These are phyloP conservation scores for Malurus cyaneus DNA, from an alignment of 2,113 vertebrate genomes.

Conservation along the genomic window DNA sequence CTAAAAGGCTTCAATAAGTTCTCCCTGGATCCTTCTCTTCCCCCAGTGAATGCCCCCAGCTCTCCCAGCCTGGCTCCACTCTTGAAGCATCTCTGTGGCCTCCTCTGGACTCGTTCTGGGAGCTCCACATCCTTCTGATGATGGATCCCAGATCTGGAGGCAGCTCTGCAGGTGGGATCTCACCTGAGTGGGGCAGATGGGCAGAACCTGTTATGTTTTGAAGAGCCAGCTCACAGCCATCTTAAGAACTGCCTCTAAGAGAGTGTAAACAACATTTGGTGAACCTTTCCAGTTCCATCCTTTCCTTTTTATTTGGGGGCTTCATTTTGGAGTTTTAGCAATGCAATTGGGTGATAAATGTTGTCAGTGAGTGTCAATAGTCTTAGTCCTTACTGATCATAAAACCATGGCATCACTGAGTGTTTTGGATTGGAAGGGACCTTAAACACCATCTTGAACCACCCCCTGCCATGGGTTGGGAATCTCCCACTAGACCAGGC, in stretches of 20 bases:
- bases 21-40: background rate
- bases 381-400: background rate
- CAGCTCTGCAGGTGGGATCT: background rate
- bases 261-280: rapidly evolving
- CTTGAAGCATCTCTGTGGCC: rapidly evolving
- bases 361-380: background rate
- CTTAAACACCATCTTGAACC: background rate
- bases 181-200: rapidly evolving
- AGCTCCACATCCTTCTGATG: background rate
- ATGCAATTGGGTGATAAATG: background rate
- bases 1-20: background rate
- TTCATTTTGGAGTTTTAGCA: background rate
- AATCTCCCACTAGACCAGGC: background rate
- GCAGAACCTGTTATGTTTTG: background rate
- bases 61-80: background rate
- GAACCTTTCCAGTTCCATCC: background rate
- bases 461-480: background rate
- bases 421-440: background rate
- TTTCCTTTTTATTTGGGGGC: background rate
- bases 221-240: background rate
- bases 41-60: background rate
- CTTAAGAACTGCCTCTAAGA: background rate
- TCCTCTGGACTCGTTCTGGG: background rate
- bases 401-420: background rate
- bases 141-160: background rate